Evolutionary conservation across 2,797 vertebrate genomes (phyloP).

Genomic region (Hemitrygon akajei): DNA sequence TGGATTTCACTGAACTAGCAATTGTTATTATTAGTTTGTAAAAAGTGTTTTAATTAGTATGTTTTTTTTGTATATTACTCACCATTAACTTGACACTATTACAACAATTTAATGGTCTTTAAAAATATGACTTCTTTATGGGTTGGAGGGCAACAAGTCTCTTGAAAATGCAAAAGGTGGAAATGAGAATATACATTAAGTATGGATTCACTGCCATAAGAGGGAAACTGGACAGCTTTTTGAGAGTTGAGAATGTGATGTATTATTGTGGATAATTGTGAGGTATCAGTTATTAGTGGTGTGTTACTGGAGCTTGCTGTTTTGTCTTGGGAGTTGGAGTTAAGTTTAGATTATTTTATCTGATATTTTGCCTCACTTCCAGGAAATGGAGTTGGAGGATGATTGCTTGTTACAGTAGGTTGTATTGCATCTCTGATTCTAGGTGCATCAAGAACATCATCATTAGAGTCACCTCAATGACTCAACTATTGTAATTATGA

Average conservation of each 20-base stretch:
- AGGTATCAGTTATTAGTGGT: background rate
- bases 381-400: background rate
- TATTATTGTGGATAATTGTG: background rate
- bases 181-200: background rate
- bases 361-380: background rate
- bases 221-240: background rate
- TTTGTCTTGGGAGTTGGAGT: background rate
- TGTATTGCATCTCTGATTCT: background rate
- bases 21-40: background rate
- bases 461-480: background rate
- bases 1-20: background rate
- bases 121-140: background rate
- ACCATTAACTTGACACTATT: background rate
- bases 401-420: background rate
- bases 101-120: background rate
- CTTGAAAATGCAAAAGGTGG: background rate
- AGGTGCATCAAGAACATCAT: background rate
- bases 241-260: background rate
- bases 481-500: background rate
- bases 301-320: background rate
- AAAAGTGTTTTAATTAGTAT: background rate
- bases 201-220: background rate
- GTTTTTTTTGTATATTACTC: background rate
- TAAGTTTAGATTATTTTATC: background rate
- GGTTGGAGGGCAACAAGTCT: background rate